Evolutionary conservation across 1,140 invertebrate species (phyloP), one percentile per base, ranked within the genome.

Genomic region (Acromyrmex echinatior): DNA sequence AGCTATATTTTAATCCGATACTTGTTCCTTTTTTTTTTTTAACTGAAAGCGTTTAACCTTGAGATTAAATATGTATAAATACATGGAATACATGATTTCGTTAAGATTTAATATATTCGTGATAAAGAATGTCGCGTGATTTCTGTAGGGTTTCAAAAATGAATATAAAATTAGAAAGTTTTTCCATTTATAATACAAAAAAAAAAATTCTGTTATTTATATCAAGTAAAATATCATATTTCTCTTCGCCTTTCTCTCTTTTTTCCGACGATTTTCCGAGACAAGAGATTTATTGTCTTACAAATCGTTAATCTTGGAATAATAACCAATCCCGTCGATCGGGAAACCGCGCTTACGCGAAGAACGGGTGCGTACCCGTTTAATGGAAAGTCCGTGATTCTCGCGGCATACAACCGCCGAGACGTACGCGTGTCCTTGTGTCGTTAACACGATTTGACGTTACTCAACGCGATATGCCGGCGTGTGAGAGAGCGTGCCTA

Each of bases 381-480:
- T 77, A 86, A 86, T 86, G 73, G 82, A 86, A 86, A 86, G 82
- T 86, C 82, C 73, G 76, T 68, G 82, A 86, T 86, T 86, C 82
- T 84, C 80, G 79, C 79, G 66, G 88, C 86, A 76, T 70, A 86
- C 74, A 74, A 86, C 66, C 76, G 78, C 31, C 60, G 89, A 70
- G 88, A 87, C 89, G 77, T 63, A 86, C 78, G 73, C 78, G 89
- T 80, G 90, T 90, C 90, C 90, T 91, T 91, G 90, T 91, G 90
- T 91, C 90, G 90, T 91, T 91, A 91, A 91, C 90, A 91, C 87
- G 90, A 89, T 91, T 91, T 91, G 90, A 91, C 81, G 84, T 91
- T 91, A 88, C 89, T 86, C 84, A 91, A 91, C 89, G 80, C 58
- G 80, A 84, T 76, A 74, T 49, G 68, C 68, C 63, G 79, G 65